phyloP scores from a whole-genome alignment of 2,797 vertebrate species.

The Lateolabrax maculatus region DNA sequence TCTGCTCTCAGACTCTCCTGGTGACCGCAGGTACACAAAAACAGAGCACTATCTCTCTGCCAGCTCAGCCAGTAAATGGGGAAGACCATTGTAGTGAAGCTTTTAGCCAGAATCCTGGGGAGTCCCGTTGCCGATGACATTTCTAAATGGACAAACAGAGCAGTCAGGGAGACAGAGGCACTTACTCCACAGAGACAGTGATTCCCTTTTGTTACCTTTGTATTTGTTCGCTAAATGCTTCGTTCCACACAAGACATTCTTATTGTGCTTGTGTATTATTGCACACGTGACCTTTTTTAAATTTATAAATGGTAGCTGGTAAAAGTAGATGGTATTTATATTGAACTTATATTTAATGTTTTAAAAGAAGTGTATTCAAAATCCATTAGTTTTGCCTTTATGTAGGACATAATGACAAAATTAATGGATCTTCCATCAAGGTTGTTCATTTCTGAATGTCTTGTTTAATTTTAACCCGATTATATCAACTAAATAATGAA shows the following conservation, averaged over 20 bases:
- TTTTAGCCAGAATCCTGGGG: constrained; percentile 77
- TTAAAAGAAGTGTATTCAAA: not conserved
- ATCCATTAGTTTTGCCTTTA: not conserved
- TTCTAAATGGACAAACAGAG: constrained; percentile 78
- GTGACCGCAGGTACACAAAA: constrained; percentile 71
- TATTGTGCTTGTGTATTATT: not conserved
- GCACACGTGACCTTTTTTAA: not conserved
- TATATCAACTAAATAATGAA: not conserved
- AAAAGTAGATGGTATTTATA: not conserved
- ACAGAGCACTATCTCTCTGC: constrained; percentile 65
- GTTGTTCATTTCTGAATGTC: not conserved
- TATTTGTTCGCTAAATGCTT: constrained; percentile 45
- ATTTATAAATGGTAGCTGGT: not conserved
- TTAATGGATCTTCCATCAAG: not conserved
- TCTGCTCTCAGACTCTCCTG: constrained; percentile 60
- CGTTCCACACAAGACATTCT: constrained; percentile 15
- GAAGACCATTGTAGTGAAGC: constrained; percentile 66
- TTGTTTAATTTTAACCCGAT: not conserved
- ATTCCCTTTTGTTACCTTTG: constrained; percentile 52
- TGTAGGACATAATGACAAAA: not conserved
- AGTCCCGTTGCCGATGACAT: constrained; percentile 75
- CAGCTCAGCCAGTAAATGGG: constrained; percentile 68
- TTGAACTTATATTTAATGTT: not conserved
- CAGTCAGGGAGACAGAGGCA: constrained; percentile 57
- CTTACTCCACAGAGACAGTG: constrained; percentile 56